Base-by-base conservation (phyloP, 2,113 vertebrate species). In the Atlantisia rogersi region DNA sequence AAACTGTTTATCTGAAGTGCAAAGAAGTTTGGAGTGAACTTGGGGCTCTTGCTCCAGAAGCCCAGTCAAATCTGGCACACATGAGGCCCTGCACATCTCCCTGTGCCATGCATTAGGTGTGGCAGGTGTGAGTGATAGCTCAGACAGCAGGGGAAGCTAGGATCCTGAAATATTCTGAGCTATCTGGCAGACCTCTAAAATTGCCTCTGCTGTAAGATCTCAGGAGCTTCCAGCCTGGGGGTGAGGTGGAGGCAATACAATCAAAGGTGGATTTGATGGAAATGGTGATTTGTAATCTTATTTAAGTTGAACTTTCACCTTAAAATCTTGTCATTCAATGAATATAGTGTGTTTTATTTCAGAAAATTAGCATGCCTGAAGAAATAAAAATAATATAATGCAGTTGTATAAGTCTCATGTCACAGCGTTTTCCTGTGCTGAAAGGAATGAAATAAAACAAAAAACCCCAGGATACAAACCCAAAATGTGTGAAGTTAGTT, bases 41-140 rank as follows among this genome's bases (percentile, higher is more conserved):
- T 3, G 17, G 26, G 32, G 3, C 19, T 11, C 8, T 75, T 5
- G 1, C 17, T 82, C 18, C 50, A 58, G 63, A 42, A 84, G 42
- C 35, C 20, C 11, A 6, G 37, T 48, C 22, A 44, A 12, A 44
- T 52, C 39, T 58, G 59, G 21, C 29, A 32, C 15, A 48, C 35
- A 8, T 8, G 31, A 7, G 42, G 46, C 28, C 29, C 29, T 82
- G 46, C 32, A 10, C 3, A 2, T 68, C 48, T 77, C 6, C 56
- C 26, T 3, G 0, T 28, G 64, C 15, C 11, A 20, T 37, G 12
- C 1, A 4, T 42, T 7, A 11, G 44, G 31, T 21, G 8, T 7
- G 19, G 81, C 52, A 46, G 28, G 11, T 50, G 26, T 26, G 65
- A 79, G 52, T 8, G 60, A 7, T n/a, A 39, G 37, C 24, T 40